These are phyloP conservation scores for Botia kubotai DNA, from an alignment of 2,797 vertebrate species.

Conservation along the genomic window DNA sequence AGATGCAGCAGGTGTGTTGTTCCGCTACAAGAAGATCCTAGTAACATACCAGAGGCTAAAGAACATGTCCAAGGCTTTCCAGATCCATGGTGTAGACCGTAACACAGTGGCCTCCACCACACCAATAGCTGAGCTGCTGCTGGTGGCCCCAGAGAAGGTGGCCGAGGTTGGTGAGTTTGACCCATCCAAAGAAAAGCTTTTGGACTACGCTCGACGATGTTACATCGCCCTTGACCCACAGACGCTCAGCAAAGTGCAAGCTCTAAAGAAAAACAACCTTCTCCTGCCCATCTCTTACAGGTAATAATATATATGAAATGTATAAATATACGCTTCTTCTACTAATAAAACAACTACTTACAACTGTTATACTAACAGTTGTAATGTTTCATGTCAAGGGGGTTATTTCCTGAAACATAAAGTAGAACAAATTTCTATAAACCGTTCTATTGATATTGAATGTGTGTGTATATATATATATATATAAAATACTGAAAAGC, in stretches of 20 bases:
- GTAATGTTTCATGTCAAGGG: no score
- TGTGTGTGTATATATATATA: no score
- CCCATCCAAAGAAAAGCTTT: constrained; percentile 88
- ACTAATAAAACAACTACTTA: no score
- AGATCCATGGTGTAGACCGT: constrained; percentile 90
- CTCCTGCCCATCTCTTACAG: constrained; percentile 92
- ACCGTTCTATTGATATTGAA: no score
- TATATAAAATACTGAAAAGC: neutral
- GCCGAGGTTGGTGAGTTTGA: constrained; percentile 90
- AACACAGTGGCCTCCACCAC: constrained; percentile 92
- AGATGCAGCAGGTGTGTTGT: constrained; percentile 90
- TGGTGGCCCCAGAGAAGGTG: constrained; percentile 90
- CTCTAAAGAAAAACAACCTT: constrained; percentile 90
- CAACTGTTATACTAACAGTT: no score
- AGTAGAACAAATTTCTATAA: no score
- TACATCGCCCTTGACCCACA: constrained; percentile 88
- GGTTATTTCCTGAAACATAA: no score
- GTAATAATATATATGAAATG: constrained; percentile 75
- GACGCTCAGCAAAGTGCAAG: constrained; percentile 89
- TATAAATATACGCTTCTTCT: no score
- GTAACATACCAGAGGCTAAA: constrained; percentile 91
- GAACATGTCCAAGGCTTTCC: constrained; percentile 93
- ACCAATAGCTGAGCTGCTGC: constrained; percentile 90
- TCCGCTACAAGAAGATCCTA: constrained; percentile 93
- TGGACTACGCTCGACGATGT: constrained; percentile 92